Conservation (phyloP, 2,888 invertebrate species). For the Caenorhabditis imperialis region DNA sequence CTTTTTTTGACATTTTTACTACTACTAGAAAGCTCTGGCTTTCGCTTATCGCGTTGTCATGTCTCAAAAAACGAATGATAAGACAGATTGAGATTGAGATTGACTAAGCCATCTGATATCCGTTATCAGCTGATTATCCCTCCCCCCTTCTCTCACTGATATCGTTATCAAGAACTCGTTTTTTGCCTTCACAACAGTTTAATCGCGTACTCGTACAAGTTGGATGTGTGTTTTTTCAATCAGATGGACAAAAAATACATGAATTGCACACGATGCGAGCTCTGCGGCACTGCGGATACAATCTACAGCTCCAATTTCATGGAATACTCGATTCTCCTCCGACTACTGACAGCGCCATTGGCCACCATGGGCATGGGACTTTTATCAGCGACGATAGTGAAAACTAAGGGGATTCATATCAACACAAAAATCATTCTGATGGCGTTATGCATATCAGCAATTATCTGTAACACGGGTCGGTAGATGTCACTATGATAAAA, state of each 20-base stretch:
- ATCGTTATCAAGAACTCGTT: slow-evolving; percentile 26
- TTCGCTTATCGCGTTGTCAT: slow-evolving; percentile 16
- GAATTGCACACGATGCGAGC: slow-evolving; percentile 56
- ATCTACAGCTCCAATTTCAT: slow-evolving; percentile 35
- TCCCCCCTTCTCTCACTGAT: slow-evolving; percentile 4
- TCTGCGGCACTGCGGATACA: slow-evolving; percentile 46
- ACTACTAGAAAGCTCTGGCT: slow-evolving; percentile 15
- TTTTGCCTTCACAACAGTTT: slow-evolving; percentile 11
- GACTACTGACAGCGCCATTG: slow-evolving; percentile 41
- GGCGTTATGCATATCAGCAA: slow-evolving; percentile 40
- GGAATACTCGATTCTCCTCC: slow-evolving; percentile 50
- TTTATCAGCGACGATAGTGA: slow-evolving; percentile 41
- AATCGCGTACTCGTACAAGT: no score
- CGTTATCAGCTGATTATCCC: slow-evolving; percentile 50
- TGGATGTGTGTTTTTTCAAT: slow-evolving; percentile 8
- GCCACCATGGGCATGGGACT: slow-evolving; percentile 50
- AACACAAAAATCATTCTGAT: slow-evolving; percentile 44
- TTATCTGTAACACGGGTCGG: slow-evolving; percentile 45
- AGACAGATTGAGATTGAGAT: slow-evolving; percentile 39
- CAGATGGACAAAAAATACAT: slow-evolving; percentile 49
- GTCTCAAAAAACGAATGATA: slow-evolving; percentile 23
- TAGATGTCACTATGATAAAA: not conserved
- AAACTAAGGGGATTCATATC: slow-evolving; percentile 43
- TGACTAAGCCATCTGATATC: slow-evolving; percentile 46
- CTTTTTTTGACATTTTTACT: not conserved